phyloP scores from a whole-genome alignment of 2,113 vertebrate genomes.

The Gavialis gangeticus region DNA sequence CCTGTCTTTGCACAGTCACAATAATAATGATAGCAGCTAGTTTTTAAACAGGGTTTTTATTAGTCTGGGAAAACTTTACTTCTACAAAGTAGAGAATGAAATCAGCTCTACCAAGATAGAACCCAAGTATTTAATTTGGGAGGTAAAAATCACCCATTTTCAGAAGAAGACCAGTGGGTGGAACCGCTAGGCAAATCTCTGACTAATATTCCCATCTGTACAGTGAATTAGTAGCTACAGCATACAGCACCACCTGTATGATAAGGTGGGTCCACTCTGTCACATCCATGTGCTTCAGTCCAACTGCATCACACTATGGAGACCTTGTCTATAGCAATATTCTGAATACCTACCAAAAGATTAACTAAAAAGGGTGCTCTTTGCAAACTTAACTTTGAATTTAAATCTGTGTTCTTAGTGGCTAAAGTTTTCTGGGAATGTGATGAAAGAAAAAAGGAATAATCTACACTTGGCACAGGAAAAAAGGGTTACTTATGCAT shows the following conservation, averaged over 20 bases:
- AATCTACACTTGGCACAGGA: not conserved
- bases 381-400: not conserved
- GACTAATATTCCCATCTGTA: not conserved
- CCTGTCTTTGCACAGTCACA: not conserved
- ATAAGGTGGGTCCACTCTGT: fast-evolving
- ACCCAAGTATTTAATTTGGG: not conserved
- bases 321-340: not conserved
- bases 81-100: not conserved
- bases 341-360: not conserved
- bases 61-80: not conserved
- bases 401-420: not conserved
- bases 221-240: not conserved
- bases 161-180: not conserved
- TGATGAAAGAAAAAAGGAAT: not conserved
- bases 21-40: not conserved
- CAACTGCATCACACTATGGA: not conserved
- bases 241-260: not conserved
- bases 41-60: not conserved
- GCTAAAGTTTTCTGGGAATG: not conserved
- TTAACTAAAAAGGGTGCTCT: not conserved
- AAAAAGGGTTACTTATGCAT: not conserved
- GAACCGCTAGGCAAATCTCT: not conserved
- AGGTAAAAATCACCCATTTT: not conserved
- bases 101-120: not conserved
- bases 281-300: not conserved